Conservation (phyloP, 2,888 invertebrate species). For the Drosophila borborema region DNA sequence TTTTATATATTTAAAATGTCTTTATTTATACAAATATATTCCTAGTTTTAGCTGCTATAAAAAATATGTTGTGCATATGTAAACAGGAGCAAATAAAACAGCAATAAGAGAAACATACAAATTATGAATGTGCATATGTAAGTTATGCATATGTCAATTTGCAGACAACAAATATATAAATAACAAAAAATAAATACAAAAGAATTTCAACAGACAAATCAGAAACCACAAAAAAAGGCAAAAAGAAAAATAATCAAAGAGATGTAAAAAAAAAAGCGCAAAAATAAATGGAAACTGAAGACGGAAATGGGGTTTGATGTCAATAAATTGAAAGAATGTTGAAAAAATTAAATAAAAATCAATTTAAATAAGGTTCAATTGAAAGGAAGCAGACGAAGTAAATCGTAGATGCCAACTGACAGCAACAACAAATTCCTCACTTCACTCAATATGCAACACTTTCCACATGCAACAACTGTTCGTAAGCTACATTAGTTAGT, state of each 20-base stretch:
- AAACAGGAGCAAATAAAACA: constrained; percentile 5
- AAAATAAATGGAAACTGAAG: constrained; percentile 13
- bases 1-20: neutral
- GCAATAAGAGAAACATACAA: constrained; percentile 17
- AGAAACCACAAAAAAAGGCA: neutral
- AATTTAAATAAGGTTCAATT: constrained; percentile 20
- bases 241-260: constrained; percentile 8
- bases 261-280: neutral
- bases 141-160: constrained; percentile 11
- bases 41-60: constrained; percentile 16
- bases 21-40: neutral
- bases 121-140: constrained; percentile 40
- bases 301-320: constrained; percentile 33
- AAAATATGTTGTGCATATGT: constrained; percentile 33
- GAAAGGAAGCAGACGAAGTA: constrained; percentile 15
- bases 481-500: constrained; percentile 22
- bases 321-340: constrained; percentile 44
- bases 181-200: constrained; percentile 2
- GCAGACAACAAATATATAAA: neutral
- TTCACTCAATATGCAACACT: constrained; percentile 37
- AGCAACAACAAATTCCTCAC: constrained; percentile 25
- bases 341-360: constrained; percentile 9
- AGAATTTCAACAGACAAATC: constrained; percentile 5
- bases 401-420: constrained; percentile 23
- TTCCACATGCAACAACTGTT: constrained; percentile 49